Conservation (phyloP, 2,888 invertebrate species). For the Hydraecia micacea region DNA sequence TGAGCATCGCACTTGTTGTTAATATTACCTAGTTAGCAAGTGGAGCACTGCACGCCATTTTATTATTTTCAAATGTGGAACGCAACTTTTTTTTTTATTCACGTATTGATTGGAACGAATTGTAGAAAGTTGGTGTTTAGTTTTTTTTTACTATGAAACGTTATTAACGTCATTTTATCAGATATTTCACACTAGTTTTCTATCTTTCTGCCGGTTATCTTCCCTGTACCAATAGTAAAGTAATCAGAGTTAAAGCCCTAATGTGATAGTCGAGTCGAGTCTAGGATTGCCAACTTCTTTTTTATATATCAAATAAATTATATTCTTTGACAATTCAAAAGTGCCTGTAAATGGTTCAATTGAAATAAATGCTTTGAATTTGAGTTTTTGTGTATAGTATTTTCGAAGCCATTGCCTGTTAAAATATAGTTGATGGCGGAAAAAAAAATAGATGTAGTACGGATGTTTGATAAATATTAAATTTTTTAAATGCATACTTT, state of each 20-base stretch:
- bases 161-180: not conserved
- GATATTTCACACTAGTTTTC: conserved; percentile 5
- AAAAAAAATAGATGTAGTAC: no score
- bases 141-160: not conserved
- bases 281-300: not conserved
- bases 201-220: not conserved
- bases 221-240: not conserved
- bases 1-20: conserved; percentile 55
- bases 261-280: not conserved
- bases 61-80: conserved; percentile 54
- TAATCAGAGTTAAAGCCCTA: not conserved
- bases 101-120: conserved; percentile 35
- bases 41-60: conserved; percentile 58
- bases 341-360: not conserved
- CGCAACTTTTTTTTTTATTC: conserved; percentile 27
- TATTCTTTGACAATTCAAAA: not conserved
- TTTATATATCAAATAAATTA: not conserved
- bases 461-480: no score
- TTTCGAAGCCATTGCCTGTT: not conserved
- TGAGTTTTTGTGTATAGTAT: not conserved
- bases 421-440: not conserved
- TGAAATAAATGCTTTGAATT: not conserved
- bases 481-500: no score
- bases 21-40: conserved; percentile 64
- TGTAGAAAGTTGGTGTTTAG: conserved; percentile 15